Conservation (phyloP, 2,113 vertebrate genomes). For the Atherinomorus stipes region DNA sequence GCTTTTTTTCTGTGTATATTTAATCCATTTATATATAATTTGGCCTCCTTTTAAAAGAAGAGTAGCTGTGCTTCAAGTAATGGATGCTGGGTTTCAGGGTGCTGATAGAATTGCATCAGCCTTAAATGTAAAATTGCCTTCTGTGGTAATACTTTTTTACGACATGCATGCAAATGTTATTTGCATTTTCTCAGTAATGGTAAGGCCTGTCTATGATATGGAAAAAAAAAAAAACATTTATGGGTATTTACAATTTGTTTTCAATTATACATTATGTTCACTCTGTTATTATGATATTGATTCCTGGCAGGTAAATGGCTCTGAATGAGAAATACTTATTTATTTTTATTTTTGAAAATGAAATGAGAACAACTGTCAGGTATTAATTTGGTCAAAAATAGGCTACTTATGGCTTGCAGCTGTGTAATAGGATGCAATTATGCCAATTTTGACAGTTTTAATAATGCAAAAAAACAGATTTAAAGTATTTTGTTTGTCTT, state of each 20-base stretch:
- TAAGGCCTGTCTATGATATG: conserved; percentile 42
- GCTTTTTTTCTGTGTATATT: conserved; percentile 36
- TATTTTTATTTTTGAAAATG: not conserved
- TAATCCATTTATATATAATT: conserved; percentile 39
- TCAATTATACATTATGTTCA: conserved; percentile 72
- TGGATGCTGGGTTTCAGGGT: conserved; percentile 57
- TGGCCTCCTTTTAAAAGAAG: conserved; percentile 40
- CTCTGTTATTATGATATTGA: conserved; percentile 81
- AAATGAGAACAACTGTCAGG: conserved; percentile 36
- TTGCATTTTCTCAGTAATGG: conserved; percentile 79
- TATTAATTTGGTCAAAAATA: conserved; percentile 30
- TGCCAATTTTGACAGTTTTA: conserved; percentile 44
- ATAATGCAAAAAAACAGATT: conserved; percentile 40
- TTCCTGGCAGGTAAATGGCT: conserved; percentile 72
- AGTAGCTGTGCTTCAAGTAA: conserved; percentile 59
- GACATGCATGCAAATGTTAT: conserved; percentile 71
- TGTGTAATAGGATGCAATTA: conserved; percentile 51
- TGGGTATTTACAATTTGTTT: conserved; percentile 76
- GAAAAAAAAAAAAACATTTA: conserved; percentile 75
- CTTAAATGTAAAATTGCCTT: conserved; percentile 66
- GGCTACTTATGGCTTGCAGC: conserved; percentile 45
- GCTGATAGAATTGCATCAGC: conserved; percentile 61
- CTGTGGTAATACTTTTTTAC: conserved; percentile 77
- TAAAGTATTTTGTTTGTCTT: conserved; percentile 11
- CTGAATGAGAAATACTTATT: conserved; percentile 72